Percentiles rank a stretch among this genome's conserved stretches.
Evolutionary conservation across 2,888 invertebrate genomes (phyloP).

Genomic region (Eurytoma adleriae): DNA sequence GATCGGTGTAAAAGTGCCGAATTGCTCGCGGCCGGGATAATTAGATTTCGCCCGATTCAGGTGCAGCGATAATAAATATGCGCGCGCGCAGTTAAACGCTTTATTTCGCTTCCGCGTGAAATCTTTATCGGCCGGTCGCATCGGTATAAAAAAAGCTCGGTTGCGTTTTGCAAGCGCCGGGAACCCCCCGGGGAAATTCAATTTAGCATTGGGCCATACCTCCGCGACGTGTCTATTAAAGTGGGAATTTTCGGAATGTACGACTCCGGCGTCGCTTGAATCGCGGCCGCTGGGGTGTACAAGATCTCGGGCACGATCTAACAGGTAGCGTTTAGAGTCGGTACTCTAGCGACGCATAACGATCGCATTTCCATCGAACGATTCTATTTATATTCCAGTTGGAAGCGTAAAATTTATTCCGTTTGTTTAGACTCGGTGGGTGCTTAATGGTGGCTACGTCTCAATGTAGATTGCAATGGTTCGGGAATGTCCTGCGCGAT

Average conservation of each 20-base stretch:
- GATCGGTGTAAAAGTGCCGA: not conserved
- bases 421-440: conserved; percentile 7
- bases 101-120: not conserved
- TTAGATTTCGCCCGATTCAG: conserved; percentile 37
- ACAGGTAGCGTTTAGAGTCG: conserved; percentile 9
- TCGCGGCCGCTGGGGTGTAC: not conserved
- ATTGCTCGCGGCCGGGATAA: conserved; percentile 18
- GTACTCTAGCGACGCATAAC: conserved; percentile 10
- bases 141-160: not conserved
- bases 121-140: conserved; percentile 25
- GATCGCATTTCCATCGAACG: conserved; percentile 29
- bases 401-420: conserved; percentile 16
- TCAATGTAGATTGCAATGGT: not conserved
- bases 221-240: conserved; percentile 13
- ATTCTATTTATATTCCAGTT: conserved; percentile 32
- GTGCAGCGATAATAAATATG: conserved; percentile 6
- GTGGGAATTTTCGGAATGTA: not conserved
- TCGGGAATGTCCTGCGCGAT: not conserved
- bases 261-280: not conserved
- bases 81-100: not conserved
- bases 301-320: not conserved
- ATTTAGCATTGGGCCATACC: not conserved
- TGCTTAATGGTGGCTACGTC: conserved; percentile 17
- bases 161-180: not conserved
- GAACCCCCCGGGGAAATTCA: conserved; percentile 2